Evolutionary conservation across 2,888 invertebrate genomes (phyloP), one percentile per base, ranked within the genome.

Genomic region (Vanessa cardui): DNA sequence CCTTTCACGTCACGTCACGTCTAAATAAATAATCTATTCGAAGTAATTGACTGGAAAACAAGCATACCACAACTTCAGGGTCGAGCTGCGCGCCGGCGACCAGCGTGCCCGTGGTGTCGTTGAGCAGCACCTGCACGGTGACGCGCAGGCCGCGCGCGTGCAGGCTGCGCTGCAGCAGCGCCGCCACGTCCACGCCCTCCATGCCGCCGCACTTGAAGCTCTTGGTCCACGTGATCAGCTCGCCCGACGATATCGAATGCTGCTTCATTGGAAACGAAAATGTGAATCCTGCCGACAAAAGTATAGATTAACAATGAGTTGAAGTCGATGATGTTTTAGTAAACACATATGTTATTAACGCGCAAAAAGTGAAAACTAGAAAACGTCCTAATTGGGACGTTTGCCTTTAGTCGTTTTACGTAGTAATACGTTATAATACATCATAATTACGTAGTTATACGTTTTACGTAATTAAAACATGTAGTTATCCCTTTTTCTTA

Each of bases 261-360:
- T 96, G 97, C 72, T 93, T 93, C 94, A 97, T 96, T 7, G 97
- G 97, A 85, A 97, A 97, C 44, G 97, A 97, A 88, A 97, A 97
- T 2, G 97, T 97, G 87, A 97, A 97, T 8, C 96, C 96, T 95
- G 88, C n/a, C 59, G 63, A 45, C 0, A 33, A 39, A 39, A 54
- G 12, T n/a, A n/a, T n/a, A 26, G 1, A 16, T 54, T 15, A 54
- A 31, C 3, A 3, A 16, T 7, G 18, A 9, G 12, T 39, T 39
- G 9, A 3, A n/a, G n/a, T n/a, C n/a, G n/a, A n/a, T n/a, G n/a
- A n/a, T n/a, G n/a, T n/a, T n/a, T n/a, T n/a, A n/a, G n/a, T n/a
- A n/a, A n/a, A n/a, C n/a, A n/a, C n/a, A n/a, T n/a, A n/a, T n/a
- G n/a, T n/a, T n/a, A n/a, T n/a, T n/a, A n/a, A n/a, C n/a, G n/a